Base-by-base conservation (phyloP, 2,888 invertebrate genomes). In the Lamellibrachia satsuma region DNA sequence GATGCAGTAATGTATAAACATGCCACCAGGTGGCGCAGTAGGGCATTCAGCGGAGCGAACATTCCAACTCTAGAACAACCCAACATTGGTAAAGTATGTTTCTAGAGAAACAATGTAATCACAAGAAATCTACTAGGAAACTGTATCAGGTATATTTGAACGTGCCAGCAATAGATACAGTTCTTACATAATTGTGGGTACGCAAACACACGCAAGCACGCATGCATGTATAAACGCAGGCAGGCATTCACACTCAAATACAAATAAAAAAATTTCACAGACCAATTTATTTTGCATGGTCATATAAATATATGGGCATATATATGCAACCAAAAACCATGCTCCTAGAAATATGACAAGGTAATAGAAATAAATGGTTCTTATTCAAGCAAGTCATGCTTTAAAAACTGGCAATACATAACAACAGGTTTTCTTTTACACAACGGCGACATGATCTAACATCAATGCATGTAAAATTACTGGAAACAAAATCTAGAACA, bases 1-100 rank as follows among this genome's bases (percentile, higher is more conserved):
- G 75, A 75, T 75, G 75, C 75, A 75, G 75, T 75, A 75, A 75
- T 75, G 75, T 75, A 75, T 11, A 75, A 75, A 75, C 75, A 75
- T 75, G 3, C 75, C 75, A 75, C 15, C 75, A 75, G n/a, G n/a
- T 75, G 75, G 75, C 75, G 22, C 75, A 22, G 75, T 22, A 22
- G 75, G 75, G 75, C 75, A 75, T 22, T 75, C 75, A 4, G 39
- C 39, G 39, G 75, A 75, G 75, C 22, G 75, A 75, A 75, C 75
- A 75, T 75, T 15, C 75, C 75, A 75, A 75, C 75, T 75, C 75
- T 11, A 75, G 22, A 75, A 75, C 22, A 75, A 75, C 75, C 75
- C 75, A 22, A 39, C 39, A 39, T 39, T 39, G 39, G 39, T 39
- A 39, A 75, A 75, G 75, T n/a, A 75, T 22, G 22, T 22, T 75